A percentile compares a stretch with the other conserved stretches of the same genome.
phyloP scores from a whole-genome alignment of 23 tunicate species.

The Trididemnum miniatum region DNA sequence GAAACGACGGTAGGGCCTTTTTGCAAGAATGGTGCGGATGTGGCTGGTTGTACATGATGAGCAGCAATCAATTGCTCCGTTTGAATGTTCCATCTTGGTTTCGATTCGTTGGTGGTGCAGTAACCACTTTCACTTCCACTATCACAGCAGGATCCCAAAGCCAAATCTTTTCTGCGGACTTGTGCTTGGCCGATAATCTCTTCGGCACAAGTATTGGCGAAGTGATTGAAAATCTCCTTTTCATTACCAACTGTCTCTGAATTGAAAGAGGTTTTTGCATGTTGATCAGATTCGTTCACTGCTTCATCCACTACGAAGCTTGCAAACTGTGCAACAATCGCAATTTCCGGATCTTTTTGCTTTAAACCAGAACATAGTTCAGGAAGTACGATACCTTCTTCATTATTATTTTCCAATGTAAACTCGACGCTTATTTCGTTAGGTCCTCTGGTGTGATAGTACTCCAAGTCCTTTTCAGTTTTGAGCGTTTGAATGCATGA shows the following conservation, averaged over 20 bases:
- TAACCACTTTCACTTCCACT: conserved; percentile 53
- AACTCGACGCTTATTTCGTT: neutral
- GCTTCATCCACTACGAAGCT: neutral
- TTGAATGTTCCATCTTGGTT: neutral
- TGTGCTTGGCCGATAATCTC: neutral
- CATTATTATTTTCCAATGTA: neutral
- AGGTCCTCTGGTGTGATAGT: neutral
- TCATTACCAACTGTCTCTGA: neutral
- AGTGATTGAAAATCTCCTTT: neutral
- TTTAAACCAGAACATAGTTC: neutral
- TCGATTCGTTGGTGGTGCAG: conserved; percentile 25
- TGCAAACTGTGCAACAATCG: neutral
- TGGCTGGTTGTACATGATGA: no score
- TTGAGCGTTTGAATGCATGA: no score
- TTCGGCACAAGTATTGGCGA: neutral
- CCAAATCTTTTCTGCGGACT: neutral
- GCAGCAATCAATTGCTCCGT: no score
- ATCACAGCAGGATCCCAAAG: conserved; percentile 8
- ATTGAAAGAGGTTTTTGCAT: neutral
- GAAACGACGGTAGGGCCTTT: no score
- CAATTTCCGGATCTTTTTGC: neutral
- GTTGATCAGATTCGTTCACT: neutral
- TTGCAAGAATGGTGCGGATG: no score
- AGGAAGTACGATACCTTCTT: no score
- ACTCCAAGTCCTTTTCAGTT: neutral